Evolutionary conservation across 1,140 invertebrate species (phyloP).

Genomic region (Ceratosolen fusciceps): DNA sequence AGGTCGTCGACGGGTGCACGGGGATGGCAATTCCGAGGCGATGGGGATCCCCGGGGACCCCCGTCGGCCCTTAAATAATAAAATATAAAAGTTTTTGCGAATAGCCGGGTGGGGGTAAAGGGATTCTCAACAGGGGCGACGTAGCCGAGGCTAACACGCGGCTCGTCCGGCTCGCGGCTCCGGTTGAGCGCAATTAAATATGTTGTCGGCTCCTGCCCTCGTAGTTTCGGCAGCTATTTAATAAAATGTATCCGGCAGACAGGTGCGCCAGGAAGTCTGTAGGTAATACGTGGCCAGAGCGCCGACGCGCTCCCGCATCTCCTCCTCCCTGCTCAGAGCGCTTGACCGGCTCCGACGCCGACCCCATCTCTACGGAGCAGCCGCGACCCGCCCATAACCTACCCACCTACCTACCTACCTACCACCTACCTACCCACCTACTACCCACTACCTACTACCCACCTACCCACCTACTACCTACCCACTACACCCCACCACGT

Average conservation of each 20-base stretch:
- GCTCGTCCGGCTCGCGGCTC: background rate
- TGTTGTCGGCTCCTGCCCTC: slow-evolving; percentile 51
- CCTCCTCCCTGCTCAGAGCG: background rate
- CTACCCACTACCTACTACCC: too few species aligned
- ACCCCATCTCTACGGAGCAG: too few species aligned
- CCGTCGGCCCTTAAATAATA: slow-evolving; percentile 39
- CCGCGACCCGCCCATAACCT: too few species aligned
- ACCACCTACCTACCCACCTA: too few species aligned
- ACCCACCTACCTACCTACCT: too few species aligned
- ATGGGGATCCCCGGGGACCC: too few species aligned
- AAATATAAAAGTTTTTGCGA: slow-evolving; percentile 30
- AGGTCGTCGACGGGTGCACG: background rate
- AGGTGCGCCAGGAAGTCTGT: slow-evolving; percentile 39
- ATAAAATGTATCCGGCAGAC: slow-evolving; percentile 57
- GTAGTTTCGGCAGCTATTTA: slow-evolving; percentile 62
- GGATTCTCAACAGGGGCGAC: slow-evolving; percentile 35
- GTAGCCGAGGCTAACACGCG: background rate
- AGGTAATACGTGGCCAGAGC: background rate
- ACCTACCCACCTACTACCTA: too few species aligned
- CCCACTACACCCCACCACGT: too few species aligned
- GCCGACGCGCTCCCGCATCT: background rate
- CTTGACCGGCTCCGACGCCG: too few species aligned
- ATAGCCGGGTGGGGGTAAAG: slow-evolving; percentile 7
- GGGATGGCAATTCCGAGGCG: background rate
- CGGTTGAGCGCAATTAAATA: slow-evolving; percentile 63